Base-by-base conservation (phyloP, 2,113 vertebrate genomes). In the Tyto alba region DNA sequence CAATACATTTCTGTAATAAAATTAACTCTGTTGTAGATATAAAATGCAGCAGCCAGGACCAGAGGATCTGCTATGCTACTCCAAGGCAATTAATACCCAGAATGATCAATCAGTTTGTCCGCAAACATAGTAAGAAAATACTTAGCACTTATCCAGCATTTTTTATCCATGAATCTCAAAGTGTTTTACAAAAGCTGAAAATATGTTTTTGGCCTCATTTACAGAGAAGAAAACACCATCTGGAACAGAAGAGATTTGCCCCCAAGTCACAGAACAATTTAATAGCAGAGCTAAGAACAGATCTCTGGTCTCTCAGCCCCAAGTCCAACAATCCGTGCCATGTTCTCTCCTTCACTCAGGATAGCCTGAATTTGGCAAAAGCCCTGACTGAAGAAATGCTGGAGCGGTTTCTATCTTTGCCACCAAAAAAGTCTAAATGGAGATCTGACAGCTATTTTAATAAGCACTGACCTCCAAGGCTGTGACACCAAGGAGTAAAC, bases 41-140 rank as follows among this genome's bases (percentile, higher is more conserved):
- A 95, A 94, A 96, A 96, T 71, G 82, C 86, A 94, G 92, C 89
- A 95, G 89, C 62, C 88, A 87, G 87, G 73, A 94, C 63, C 73
- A 85, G 73, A 95, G 90, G 69, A 93, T 93, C 63, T 90, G 85
- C 72, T 71, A 50, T 53, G 77, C 82, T 95, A 95, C 87, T 92
- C 71, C 72, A 85, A 94, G 90, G 92, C 90, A 96, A 84, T 92
- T 94, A 95, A 78, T 85, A 83, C 56, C 57, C 89, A 89, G 89
- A 95, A 95, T 69, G 77, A 93, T 95, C 80, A 90, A 85, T 74
- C 79, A 62, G 55, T 81, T 89, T 90, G 91, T 93, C 91, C 91
- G 84, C 85, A 96, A 95, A 94, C 89, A 92, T 75, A 91, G 6
- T 92, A 97, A 73, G 87, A 96, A 96, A 97, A 97, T 95, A 97